These are phyloP conservation scores for Mercenaria mercenaria DNA, from an alignment of 1,140 invertebrate genomes.

Conservation along the genomic window DNA sequence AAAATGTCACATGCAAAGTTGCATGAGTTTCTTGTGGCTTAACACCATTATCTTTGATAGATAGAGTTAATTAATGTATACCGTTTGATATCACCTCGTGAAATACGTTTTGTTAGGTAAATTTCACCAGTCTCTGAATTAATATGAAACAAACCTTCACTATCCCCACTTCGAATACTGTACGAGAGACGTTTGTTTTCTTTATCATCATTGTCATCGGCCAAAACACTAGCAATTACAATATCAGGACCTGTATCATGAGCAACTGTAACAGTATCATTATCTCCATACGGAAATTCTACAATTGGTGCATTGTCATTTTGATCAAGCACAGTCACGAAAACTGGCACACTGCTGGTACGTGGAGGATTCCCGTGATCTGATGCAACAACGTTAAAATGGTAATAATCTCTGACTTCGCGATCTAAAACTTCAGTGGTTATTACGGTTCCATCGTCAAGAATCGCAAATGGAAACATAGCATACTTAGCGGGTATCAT, in stretches of 20 bases:
- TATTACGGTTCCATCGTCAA: constrained; percentile 52
- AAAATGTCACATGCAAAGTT: constrained; percentile 39
- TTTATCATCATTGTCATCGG: constrained; percentile 75
- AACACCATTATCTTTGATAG: constrained; percentile 76
- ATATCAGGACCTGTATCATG: constrained; percentile 67
- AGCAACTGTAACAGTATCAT: constrained; percentile 74
- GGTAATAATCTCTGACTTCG: constrained; percentile 68
- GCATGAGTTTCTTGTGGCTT: constrained; percentile 46
- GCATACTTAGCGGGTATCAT: constrained; percentile 86
- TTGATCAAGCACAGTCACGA: constrained; percentile 81
- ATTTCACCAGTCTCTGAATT: constrained; percentile 75
- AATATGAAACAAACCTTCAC: constrained; percentile 75
- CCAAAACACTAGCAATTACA: constrained; percentile 72
- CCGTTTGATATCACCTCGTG: constrained; percentile 67
- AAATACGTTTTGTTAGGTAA: constrained; percentile 70
- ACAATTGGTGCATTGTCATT: constrained; percentile 84
- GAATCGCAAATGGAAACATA: constrained; percentile 82
- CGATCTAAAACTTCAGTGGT: constrained; percentile 68
- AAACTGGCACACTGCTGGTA: constrained; percentile 58
- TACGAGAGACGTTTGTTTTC: constrained; percentile 68
- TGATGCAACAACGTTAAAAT: constrained; percentile 75
- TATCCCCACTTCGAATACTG: constrained; percentile 70
- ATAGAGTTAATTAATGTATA: constrained; percentile 74
- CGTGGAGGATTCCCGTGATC: constrained; percentile 71
- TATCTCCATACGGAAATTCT: constrained; percentile 75